Evolutionary conservation across 2,797 vertebrate genomes (phyloP), one percentile per base, ranked within the genome.

Genomic region (Poeciliopsis turneri): DNA sequence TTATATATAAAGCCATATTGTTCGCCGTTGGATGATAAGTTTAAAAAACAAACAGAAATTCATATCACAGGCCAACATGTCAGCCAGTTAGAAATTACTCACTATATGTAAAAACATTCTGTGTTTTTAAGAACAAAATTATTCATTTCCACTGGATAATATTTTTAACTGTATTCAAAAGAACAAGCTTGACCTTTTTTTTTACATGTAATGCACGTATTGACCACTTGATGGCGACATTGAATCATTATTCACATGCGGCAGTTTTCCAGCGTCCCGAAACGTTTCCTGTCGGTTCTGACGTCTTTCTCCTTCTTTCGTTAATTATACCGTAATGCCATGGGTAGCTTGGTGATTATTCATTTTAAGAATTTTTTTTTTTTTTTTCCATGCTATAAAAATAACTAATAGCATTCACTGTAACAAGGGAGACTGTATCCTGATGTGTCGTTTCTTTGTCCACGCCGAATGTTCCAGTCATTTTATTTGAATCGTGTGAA

Each of bases 211-310:
- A 13, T 88, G 66, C 9, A 0, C 4, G 0, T 0, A 0, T 0
- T 4, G 45, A 68, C 86, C 92, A 86, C 94, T 84, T 91, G 94
- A 72, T 94, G 95, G 93, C 94, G 71, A 89, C 92, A 89, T 96
- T 93, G 88, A 85, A 75, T 92, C 91, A 85, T 86, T 92, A 94
- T 95, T 69, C 66, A 55, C 36, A 72, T 81, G 8, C 18, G 5
- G 23, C 69, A 28, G 36, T 30, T 47, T 15, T 23, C 47, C 45
- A 9, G 30, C 4, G 30, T 36, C 6, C 16, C 8, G 41, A 87
- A 47, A 39, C 0, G 4, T 55, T 57, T 6, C 23, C 5, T 23
- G 2, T 2, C 0, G 36, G 28, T 1, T 47, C 23, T 0, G 25
- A 23, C 39, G 23, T 15, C 41, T 39, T 64, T 12, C n/a, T 11